Base-by-base conservation (phyloP, 2,888 invertebrate genomes). In the Cephus nigrinus region DNA sequence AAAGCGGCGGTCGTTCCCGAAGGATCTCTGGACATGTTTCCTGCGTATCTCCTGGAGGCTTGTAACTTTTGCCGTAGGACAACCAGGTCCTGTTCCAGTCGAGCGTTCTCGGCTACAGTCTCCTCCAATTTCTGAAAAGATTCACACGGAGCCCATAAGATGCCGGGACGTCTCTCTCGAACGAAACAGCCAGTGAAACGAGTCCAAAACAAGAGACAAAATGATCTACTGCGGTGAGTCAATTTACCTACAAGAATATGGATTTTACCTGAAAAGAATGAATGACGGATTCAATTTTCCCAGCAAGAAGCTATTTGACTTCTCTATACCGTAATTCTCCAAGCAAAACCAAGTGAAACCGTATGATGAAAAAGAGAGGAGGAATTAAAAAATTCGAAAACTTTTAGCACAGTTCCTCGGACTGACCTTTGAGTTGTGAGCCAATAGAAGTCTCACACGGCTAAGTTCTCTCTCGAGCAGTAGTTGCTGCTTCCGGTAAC, bases 51-150 rank as follows among this genome's bases (percentile, higher is more conserved):
- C 55, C 95, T 93, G 4, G 95, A 94, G 9, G 95, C 94, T 85
- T 96, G 97, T 76, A 97, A 92, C 89, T 97, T 98, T 85, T 97
- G 97, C 12, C 97, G 94, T 78, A 98, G 91, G 34, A 97, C 94
- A 75, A 97, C 94, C 83, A 98, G 92, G 89, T 98, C 98, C 81
- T 98, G 96, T 91, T 98, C 98, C 80, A 98, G 92, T 1, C 96
- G 94, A 11, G 97, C 97, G 90, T 97, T 98, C 85, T 98, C 97
- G 2, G 97, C 96, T 31, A 97, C 97, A 0, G 97, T 97, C 92
- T 97, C 97, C 92, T 98, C 98, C 84, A 98, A 92, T 94, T 97
- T 97, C 95, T 96, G 89, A 15, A 82, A 80, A 83, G 12, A 9
- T 55, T 55, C 9, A 23, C 23, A 55, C 23, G 23, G 9, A 55